These are phyloP conservation scores for Ctenosaura bakeri DNA, from an alignment of 2,797 vertebrate species.

Conservation along the genomic window DNA sequence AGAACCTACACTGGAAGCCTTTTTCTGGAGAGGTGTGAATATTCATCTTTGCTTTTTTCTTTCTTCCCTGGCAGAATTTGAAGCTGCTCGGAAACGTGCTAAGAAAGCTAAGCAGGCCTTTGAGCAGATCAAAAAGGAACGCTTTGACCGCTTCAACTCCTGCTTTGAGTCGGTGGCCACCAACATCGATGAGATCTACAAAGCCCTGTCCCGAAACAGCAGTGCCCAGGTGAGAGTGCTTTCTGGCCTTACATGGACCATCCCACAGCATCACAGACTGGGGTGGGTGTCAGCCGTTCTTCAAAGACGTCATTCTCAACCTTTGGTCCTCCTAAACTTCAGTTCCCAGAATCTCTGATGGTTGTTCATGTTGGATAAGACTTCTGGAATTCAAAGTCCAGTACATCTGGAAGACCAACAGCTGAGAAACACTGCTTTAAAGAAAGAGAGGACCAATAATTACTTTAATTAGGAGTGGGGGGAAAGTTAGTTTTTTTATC, in stretches of 20 bases:
- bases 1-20: background rate
- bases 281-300: constrained; percentile 1
- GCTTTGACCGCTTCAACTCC: constrained; percentile 86
- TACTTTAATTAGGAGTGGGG: background rate
- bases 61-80: constrained; percentile 85
- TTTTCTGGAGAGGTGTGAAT: background rate
- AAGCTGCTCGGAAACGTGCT: constrained; percentile 85
- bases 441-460: background rate
- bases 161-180: constrained; percentile 92
- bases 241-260: background rate
- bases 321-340: too few species aligned
- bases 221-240: constrained; percentile 90
- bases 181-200: constrained; percentile 94
- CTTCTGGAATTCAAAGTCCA: too few species aligned
- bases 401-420: too few species aligned
- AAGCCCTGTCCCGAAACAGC: constrained; percentile 89
- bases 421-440: background rate
- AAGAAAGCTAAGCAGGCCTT: constrained; percentile 87
- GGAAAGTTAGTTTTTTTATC: background rate
- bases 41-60: background rate
- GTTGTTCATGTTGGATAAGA: too few species aligned
- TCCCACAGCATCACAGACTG: too few species aligned
- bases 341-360: too few species aligned
- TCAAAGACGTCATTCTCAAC: background rate
- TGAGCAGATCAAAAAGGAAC: constrained; percentile 88